These are phyloP conservation scores for Noctuana brunneofusca DNA, from an alignment of 2,888 invertebrate species.

Conservation along the genomic window DNA sequence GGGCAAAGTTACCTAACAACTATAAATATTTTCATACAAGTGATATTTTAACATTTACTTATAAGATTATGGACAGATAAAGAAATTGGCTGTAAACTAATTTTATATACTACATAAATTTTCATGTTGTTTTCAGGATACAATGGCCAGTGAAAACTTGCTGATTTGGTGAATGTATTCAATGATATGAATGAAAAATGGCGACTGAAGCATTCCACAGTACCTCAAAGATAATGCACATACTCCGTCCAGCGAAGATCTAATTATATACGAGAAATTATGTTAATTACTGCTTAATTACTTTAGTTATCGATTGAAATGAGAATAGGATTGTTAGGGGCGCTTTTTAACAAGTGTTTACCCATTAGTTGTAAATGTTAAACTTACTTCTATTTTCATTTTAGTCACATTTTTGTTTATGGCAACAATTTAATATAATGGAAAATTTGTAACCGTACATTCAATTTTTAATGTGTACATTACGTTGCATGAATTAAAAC, in stretches of 20 bases:
- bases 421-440: slow-evolving; percentile 20
- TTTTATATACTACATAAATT: not conserved
- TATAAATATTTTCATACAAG: too few relatives aligned
- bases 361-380: slow-evolving; percentile 28
- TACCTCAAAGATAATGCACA: slow-evolving; percentile 33
- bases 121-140: slow-evolving; percentile 17
- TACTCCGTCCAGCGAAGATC: slow-evolving; percentile 33
- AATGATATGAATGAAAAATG: not conserved
- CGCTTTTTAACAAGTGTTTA: slow-evolving; percentile 25
- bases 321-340: slow-evolving; percentile 72
- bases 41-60: too few relatives aligned
- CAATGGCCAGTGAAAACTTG: slow-evolving; percentile 27
- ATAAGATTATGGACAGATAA: too few relatives aligned
- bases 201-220: slow-evolving; percentile 8
- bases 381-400: slow-evolving; percentile 77
- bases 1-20: too few relatives aligned
- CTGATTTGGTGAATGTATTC: not conserved
- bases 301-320: slow-evolving; percentile 62
- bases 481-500: slow-evolving; percentile 3
- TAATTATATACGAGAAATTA: slow-evolving; percentile 19
- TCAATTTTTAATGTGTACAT: not conserved
- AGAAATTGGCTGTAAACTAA: too few relatives aligned
- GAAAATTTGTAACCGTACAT: not conserved
- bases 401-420: slow-evolving; percentile 56
- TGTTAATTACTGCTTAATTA: slow-evolving; percentile 12